These are phyloP conservation scores for Falco cherrug DNA, from an alignment of 2,797 vertebrate species.

Conservation along the genomic window DNA sequence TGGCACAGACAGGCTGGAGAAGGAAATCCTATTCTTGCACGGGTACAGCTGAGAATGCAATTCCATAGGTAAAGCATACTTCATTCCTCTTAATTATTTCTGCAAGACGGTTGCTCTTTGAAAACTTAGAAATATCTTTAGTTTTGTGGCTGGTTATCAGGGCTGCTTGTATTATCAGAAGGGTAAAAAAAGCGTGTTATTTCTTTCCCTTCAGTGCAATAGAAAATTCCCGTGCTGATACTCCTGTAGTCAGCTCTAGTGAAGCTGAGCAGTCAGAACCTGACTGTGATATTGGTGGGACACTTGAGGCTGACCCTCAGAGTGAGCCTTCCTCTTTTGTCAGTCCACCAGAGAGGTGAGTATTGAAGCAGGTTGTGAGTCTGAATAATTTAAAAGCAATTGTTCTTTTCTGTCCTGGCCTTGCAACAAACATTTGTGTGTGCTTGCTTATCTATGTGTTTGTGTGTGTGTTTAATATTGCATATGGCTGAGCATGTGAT, in stretches of 20 bases:
- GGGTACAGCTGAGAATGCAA: background rate
- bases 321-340: conserved; percentile 87
- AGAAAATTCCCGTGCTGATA: conserved; percentile 83
- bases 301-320: conserved; percentile 81
- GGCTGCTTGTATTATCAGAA: conserved; percentile 48
- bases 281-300: conserved; percentile 81
- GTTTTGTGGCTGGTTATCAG: background rate
- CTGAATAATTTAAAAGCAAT: conserved; percentile 38
- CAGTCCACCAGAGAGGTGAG: conserved; percentile 86
- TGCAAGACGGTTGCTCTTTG: background rate
- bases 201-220: conserved; percentile 90
- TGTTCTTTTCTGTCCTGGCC: conserved; percentile 68
- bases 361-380: conserved; percentile 62
- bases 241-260: conserved; percentile 83
- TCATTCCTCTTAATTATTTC: background rate
- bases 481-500: background rate
- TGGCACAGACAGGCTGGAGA: background rate
- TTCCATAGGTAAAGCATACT: background rate
- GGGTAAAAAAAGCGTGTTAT: conserved; percentile 87
- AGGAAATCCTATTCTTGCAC: background rate
- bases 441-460: conserved; percentile 14
- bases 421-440: conserved; percentile 5
- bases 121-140: background rate
- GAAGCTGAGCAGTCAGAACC: conserved; percentile 84
- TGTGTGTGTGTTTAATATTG: background rate